Percentiles rank a stretch among this genome's conserved stretches.
phyloP scores from a whole-genome alignment of 2,113 vertebrate species.

The Jaculus jaculus region DNA sequence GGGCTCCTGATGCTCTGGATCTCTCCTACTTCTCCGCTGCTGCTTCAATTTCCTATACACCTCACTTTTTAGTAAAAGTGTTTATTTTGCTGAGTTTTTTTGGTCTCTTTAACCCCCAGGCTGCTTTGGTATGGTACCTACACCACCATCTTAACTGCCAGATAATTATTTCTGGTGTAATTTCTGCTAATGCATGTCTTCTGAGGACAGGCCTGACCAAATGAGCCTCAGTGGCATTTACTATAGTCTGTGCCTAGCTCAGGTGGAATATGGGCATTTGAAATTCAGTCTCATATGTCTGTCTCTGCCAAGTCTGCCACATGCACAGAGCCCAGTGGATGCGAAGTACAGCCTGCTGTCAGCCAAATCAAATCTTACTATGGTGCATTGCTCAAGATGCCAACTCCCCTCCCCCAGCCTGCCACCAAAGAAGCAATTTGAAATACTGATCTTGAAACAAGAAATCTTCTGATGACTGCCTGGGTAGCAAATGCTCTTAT shows the following conservation, averaged over 20 bases:
- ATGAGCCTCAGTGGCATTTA: neutral
- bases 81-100: no score
- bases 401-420: neutral
- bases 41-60: no score
- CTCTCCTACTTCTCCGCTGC: no score
- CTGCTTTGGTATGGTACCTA: no score
- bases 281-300: neutral
- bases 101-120: no score
- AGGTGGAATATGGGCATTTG: neutral
- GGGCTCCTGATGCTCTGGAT: no score
- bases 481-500: neutral
- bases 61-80: no score
- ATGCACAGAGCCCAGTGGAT: neutral
- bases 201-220: neutral
- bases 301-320: neutral
- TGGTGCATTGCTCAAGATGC: neutral
- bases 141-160: no score
- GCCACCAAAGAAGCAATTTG: neutral
- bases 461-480: neutral
- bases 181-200: neutral
- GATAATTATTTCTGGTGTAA: neutral
- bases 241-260: neutral
- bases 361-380: neutral
- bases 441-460: neutral
- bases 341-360: neutral